Base-by-base conservation (phyloP, 1,140 invertebrate species). In the Sarcophaga bullata region DNA sequence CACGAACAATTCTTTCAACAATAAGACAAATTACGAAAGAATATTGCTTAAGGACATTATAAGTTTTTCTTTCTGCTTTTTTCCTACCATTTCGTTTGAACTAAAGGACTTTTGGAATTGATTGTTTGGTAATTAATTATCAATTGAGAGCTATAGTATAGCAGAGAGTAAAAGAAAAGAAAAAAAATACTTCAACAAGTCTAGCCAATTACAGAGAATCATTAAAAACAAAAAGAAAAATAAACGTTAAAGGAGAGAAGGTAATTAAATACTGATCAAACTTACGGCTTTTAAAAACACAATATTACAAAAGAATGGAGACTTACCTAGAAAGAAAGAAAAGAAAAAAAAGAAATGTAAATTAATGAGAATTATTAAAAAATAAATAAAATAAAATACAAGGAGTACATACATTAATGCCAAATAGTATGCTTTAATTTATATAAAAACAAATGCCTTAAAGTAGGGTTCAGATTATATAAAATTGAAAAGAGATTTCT, bases 11-110 rank as follows among this genome's bases (percentile, higher is more conserved):
- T n/a, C 13, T 58, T 58, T 76, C 46, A 76, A 76, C 75, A 78
- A 50, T 78, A 78, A 78, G 75, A 78, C 17, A 78, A 78, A 78
- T 78, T 78, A 50, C 48, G 19, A 78, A 78, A 37, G 25, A 78
- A 50, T 78, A 78, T 78, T 78, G 50, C 75, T 78, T 50, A 19
- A 50, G 48, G 75, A 50, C 75, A 78, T 78, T 17, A 68, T 19
- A 76, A 76, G 47, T 73, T 25, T 50, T n/a, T 68, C 62, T 68
- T 68, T 8, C n/a, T 19, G 17, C 8, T 19, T 68, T 68, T 68
- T 68, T 68, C 19, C 25, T 37, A 37, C 25, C 25, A 37, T 37
- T 37, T 37, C 25, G 25, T 37, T 37, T 37, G 25, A 37, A 37
- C 62, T 68, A 68, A n/a, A 68, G 62, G 17, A 68, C 62, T 68